Conservation (phyloP, 2,797 vertebrate species). For the Gorsachius magnificus region DNA sequence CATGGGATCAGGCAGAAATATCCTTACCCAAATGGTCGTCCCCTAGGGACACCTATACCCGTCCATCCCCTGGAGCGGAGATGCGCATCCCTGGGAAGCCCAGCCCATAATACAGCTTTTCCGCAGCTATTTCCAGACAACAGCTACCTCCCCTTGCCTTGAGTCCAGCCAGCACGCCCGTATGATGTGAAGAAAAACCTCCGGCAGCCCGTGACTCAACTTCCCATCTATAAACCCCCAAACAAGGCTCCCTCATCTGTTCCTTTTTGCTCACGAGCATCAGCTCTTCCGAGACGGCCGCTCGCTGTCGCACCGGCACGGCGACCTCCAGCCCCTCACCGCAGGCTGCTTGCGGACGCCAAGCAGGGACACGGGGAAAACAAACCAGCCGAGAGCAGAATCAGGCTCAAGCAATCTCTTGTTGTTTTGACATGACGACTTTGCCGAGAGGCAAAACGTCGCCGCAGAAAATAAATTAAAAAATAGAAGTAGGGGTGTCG, state of each 20-base stretch:
- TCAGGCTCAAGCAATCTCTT: neutral
- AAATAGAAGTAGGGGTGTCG: neutral
- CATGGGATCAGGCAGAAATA: neutral
- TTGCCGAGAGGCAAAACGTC: neutral
- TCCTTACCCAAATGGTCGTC: neutral
- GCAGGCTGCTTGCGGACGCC: neutral
- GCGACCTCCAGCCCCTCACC: neutral
- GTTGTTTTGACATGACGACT: neutral
- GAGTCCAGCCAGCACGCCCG: neutral
- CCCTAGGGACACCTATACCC: neutral
- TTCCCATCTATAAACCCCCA: neutral
- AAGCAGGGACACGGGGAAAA: accelerated
- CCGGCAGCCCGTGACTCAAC: neutral
- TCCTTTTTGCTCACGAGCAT: neutral
- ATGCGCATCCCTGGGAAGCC: neutral
- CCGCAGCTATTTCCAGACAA: neutral
- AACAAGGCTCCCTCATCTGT: neutral
- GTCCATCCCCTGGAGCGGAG: neutral
- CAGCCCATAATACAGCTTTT: neutral
- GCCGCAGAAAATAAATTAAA: neutral
- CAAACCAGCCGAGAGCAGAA: neutral
- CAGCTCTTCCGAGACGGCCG: neutral
- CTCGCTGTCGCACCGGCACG: accelerated
- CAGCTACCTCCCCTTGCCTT: neutral
- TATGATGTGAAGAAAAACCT: neutral